Evolutionary conservation across 2,113 vertebrate species (phyloP).

Genomic region (Paramormyrops kingsleyae): DNA sequence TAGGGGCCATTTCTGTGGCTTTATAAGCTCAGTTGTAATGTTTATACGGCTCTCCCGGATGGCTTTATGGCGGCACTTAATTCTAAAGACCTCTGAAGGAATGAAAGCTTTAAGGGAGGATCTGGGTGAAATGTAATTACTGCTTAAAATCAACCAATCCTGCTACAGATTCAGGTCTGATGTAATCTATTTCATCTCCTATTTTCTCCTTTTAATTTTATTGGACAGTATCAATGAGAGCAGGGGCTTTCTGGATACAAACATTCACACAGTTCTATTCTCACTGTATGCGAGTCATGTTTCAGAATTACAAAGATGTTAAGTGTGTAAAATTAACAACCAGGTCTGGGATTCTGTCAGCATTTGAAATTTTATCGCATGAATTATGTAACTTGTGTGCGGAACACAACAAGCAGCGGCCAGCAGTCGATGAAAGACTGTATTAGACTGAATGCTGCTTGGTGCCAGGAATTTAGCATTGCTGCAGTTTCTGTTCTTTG

Average conservation of each 20-base stretch:
- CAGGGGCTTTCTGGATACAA: not conserved
- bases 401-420: not conserved
- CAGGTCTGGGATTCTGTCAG: constrained; percentile 9
- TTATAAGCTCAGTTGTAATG: not conserved
- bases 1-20: constrained; percentile 53
- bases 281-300: not conserved
- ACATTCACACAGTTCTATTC: not conserved
- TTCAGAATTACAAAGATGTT: not conserved
- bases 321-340: constrained; percentile 14
- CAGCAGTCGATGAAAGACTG: not conserved
- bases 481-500: not conserved
- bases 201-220: not conserved
- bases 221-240: not conserved
- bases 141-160: not conserved
- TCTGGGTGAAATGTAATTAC: not conserved
- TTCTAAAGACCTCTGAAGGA: not conserved
- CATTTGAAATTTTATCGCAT: not conserved
- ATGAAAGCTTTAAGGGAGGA: not conserved
- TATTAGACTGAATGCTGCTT: not conserved
- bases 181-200: not conserved
- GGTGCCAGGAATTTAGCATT: not conserved
- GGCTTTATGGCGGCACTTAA: not conserved
- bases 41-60: not conserved
- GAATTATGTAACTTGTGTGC: not conserved
- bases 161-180: not conserved